Evolutionary conservation across 2,113 vertebrate genomes (phyloP).

Genomic region (Lampris incognitus): DNA sequence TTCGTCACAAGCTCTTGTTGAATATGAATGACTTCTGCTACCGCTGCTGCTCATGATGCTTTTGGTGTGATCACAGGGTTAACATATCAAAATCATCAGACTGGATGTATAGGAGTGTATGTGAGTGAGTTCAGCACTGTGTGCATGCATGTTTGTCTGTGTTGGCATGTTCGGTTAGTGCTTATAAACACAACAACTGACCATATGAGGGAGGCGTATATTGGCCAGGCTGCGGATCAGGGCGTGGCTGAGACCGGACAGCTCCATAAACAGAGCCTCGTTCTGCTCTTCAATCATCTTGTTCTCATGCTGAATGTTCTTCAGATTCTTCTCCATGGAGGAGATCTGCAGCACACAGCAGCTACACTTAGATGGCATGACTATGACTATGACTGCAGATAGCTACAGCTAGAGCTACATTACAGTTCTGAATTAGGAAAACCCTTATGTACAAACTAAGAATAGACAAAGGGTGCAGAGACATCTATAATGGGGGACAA

Average conservation of each 20-base stretch:
- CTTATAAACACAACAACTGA: constrained; percentile 70
- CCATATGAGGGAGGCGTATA: constrained; percentile 98
- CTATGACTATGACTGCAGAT: background rate
- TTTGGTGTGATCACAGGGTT: too few relatives aligned
- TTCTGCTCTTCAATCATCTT: constrained; percentile 99
- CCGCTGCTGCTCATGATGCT: too few relatives aligned
- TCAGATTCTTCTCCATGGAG: constrained; percentile 97
- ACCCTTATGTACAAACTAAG: too few relatives aligned
- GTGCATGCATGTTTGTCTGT: background rate
- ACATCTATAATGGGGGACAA: too few relatives aligned
- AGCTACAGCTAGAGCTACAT: too few relatives aligned
- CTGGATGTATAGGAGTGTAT: constrained; percentile 2
- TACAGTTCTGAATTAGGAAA: too few relatives aligned
- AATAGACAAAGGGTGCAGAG: too few relatives aligned
- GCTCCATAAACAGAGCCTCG: constrained; percentile 95
- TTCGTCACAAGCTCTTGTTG: too few relatives aligned
- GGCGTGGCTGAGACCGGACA: constrained; percentile 96
- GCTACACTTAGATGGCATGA: background rate
- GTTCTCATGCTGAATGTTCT: constrained; percentile 97
- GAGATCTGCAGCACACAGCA: constrained; percentile 86
- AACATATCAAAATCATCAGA: too few relatives aligned
- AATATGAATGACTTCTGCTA: too few relatives aligned
- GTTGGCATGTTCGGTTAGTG: constrained; percentile 2
- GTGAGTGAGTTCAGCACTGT: constrained; percentile 3
- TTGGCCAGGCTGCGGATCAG: constrained; percentile 98